These are phyloP conservation scores for Drosophila lowei DNA, from an alignment of 1,140 invertebrate species.

Conservation along the genomic window DNA sequence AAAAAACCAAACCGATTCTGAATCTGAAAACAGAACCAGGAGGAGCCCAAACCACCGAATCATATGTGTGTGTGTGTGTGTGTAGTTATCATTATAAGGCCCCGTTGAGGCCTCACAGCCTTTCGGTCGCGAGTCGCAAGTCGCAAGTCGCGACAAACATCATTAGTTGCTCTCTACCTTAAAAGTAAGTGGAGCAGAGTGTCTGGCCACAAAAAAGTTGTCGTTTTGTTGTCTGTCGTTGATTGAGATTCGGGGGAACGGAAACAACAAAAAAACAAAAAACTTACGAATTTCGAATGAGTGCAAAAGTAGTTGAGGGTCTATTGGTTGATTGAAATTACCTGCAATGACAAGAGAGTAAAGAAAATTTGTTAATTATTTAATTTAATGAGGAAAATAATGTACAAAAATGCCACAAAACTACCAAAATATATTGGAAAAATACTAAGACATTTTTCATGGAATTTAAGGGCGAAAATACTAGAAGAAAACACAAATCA, in stretches of 20 bases:
- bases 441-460: too few relatives aligned
- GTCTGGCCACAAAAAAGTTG: slow-evolving; percentile 16
- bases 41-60: slow-evolving; percentile 16
- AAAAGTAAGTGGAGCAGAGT: slow-evolving; percentile 37
- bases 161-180: slow-evolving; percentile 32
- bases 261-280: neutral
- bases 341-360: slow-evolving; percentile 49
- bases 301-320: slow-evolving; percentile 1
- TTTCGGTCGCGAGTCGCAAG: slow-evolving; percentile 1
- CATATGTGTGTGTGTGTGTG: slow-evolving; percentile 15
- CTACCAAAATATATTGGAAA: neutral
- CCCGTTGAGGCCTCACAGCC: neutral
- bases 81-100: slow-evolving; percentile 50
- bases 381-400: neutral
- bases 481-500: too few relatives aligned
- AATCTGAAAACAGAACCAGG: slow-evolving; percentile 30
- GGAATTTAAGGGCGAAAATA: too few relatives aligned
- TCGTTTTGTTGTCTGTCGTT: too few relatives aligned
- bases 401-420: neutral
- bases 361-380: neutral
- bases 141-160: slow-evolving; percentile 39
- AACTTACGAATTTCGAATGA: slow-evolving; percentile 46
- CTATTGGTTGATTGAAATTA: slow-evolving; percentile 42
- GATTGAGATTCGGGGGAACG: too few relatives aligned
- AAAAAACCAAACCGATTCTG: slow-evolving; percentile 1